Evolutionary conservation across 2,113 vertebrate species (phyloP).

Genomic region (Accipiter cooperii): DNA sequence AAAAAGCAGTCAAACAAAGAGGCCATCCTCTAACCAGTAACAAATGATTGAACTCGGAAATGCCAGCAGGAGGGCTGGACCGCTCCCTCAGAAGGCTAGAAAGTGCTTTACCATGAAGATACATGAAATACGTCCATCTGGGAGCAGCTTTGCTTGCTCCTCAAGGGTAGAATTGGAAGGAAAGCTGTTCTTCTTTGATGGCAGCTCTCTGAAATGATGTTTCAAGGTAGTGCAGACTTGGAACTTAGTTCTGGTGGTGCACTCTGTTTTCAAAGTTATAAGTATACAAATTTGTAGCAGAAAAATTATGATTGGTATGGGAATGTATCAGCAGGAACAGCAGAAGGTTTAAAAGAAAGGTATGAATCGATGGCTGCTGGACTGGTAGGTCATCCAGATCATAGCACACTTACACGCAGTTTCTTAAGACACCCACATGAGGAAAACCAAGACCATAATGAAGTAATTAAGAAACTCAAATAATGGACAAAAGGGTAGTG

Average conservation of each 20-base stretch:
- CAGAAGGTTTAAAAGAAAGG: not conserved
- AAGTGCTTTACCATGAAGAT: not conserved
- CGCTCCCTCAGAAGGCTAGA: not conserved
- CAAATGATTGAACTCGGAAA: not conserved
- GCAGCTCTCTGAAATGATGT: not conserved
- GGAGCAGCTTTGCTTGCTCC: not conserved
- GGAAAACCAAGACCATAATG: not conserved
- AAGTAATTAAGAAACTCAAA: not conserved
- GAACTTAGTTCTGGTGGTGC: not conserved
- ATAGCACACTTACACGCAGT: not conserved
- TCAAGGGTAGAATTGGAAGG: not conserved
- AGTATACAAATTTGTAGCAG: not conserved
- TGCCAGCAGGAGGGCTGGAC: not conserved
- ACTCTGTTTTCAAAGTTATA: not conserved
- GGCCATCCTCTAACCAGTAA: not conserved
- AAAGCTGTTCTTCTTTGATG: not conserved
- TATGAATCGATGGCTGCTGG: not conserved
- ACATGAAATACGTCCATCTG: not conserved
- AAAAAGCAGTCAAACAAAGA: not conserved
- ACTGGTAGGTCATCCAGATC: not conserved
- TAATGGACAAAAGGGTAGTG: not conserved
- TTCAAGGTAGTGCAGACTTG: not conserved
- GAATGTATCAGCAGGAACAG: not conserved
- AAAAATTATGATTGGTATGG: not conserved
- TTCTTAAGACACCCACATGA: not conserved